A percentile compares a stretch with the other conserved stretches of the same genome.
Evolutionary conservation across 2,797 vertebrate species (phyloP).

Genomic region (Coreius guichenoti): DNA sequence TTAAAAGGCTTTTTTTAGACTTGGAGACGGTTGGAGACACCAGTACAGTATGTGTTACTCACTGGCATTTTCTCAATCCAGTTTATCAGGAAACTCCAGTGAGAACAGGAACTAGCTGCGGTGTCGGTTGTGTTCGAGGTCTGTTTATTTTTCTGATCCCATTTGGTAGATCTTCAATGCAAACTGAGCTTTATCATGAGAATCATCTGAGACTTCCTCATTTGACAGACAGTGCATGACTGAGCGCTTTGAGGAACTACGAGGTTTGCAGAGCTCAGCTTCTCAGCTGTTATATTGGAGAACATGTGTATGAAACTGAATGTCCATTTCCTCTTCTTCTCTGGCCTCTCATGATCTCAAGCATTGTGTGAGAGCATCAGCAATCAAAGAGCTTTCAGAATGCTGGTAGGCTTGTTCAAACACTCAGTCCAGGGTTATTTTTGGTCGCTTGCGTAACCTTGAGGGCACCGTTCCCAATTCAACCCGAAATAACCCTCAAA

Average conservation of each 20-base stretch:
- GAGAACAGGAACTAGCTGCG: constrained; percentile 3
- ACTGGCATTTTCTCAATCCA: neutral
- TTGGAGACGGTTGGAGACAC: neutral
- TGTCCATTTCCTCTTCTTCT: constrained; percentile 11
- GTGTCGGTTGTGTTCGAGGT: neutral
- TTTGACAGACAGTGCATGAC: constrained; percentile 71
- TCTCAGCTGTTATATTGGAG: constrained; percentile 55
- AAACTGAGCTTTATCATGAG: constrained; percentile 73
- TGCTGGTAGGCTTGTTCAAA: neutral
- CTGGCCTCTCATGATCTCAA: constrained; percentile 9
- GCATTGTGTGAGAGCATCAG: neutral
- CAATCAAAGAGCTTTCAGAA: neutral
- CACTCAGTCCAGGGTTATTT: constrained; percentile 48
- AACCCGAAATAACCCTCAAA: constrained; percentile 58
- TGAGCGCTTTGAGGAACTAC: constrained; percentile 68
- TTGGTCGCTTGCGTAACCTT: constrained; percentile 50
- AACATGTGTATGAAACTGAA: constrained; percentile 1
- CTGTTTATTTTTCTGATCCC: constrained; percentile 55
- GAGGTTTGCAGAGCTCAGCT: constrained; percentile 36
- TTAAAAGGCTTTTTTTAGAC: neutral
- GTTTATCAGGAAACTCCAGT: constrained; percentile 31
- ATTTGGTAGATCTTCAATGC: constrained; percentile 62
- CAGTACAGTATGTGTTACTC: neutral
- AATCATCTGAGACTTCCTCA: constrained; percentile 73
- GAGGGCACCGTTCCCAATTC: constrained; percentile 51